phyloP scores from a whole-genome alignment of 2,888 invertebrate species.

The Drosophila barbarae region DNA sequence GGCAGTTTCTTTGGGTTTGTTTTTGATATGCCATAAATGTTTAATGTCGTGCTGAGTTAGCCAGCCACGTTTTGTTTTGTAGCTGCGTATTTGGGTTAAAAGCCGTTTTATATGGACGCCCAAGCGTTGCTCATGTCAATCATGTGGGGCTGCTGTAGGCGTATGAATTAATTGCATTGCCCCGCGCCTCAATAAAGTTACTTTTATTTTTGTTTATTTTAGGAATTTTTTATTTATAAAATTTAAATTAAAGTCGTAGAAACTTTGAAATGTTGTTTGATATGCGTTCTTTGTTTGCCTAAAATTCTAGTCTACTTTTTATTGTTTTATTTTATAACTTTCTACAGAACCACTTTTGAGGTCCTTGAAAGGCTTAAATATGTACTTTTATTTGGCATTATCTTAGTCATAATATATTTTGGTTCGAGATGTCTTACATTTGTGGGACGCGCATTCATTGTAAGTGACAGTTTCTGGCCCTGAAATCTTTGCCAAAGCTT shows the following conservation, averaged over 20 bases:
- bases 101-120: constrained; percentile 54
- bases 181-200: constrained; percentile 14
- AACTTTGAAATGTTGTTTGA: too few species aligned
- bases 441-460: constrained; percentile 10
- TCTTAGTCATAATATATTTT: not conserved
- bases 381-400: not conserved
- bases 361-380: not conserved
- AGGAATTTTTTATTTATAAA: not conserved
- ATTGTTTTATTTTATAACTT: not conserved
- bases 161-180: constrained; percentile 39
- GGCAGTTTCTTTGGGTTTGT: constrained; percentile 31
- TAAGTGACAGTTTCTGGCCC: constrained; percentile 20
- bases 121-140: constrained; percentile 41
- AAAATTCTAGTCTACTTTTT: not conserved
- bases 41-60: constrained; percentile 60
- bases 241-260: not conserved
- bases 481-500: constrained; percentile 35
- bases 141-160: constrained; percentile 43
- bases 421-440: not conserved
- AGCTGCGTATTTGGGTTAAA: constrained; percentile 67
- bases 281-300: not conserved
- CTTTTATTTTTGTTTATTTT: not conserved
- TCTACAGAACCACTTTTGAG: not conserved
- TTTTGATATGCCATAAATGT: constrained; percentile 51
- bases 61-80: constrained; percentile 57